Conservation (phyloP, 2,113 vertebrate genomes). For the Kryptolebias marmoratus region DNA sequence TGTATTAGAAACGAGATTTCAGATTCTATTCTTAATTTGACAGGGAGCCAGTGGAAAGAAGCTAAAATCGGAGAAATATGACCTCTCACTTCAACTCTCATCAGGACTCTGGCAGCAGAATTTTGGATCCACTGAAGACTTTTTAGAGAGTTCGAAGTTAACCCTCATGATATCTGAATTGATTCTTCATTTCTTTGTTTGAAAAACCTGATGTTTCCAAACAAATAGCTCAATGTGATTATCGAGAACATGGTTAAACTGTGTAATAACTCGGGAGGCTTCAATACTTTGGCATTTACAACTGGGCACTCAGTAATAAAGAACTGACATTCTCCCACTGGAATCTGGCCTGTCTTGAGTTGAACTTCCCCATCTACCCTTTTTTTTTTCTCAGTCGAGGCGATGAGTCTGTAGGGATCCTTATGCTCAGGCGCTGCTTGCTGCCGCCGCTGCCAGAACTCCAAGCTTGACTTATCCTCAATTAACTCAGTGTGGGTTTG, state of each 20-base stretch:
- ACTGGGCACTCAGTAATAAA: conserved; percentile 36
- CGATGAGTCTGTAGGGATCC: conserved; percentile 15
- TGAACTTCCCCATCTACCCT: conserved; percentile 17
- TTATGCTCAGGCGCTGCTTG: not conserved
- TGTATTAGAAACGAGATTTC: no score
- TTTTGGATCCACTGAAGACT: no score
- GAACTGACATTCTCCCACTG: conserved; percentile 32
- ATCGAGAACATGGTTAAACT: not conserved
- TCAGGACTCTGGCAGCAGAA: no score
- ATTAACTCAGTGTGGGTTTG: conserved; percentile 43
- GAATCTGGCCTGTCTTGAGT: conserved; percentile 19
- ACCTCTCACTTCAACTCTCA: no score
- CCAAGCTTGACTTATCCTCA: conserved; percentile 43
- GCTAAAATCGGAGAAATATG: no score
- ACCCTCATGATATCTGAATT: not conserved
- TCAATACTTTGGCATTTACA: conserved; percentile 48
- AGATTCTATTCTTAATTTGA: no score
- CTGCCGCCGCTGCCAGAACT: not conserved
- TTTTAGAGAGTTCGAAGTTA: not conserved
- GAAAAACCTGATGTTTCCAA: not conserved
- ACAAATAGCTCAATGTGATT: conserved; percentile 5
- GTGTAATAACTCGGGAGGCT: conserved; percentile 20
- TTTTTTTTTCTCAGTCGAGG: conserved; percentile 9
- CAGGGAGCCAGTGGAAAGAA: no score
- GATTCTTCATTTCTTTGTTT: not conserved